Evolutionary conservation across 2,797 vertebrate species (phyloP), one percentile per base, ranked within the genome.

Genomic region (Thalassophryne amazonica): DNA sequence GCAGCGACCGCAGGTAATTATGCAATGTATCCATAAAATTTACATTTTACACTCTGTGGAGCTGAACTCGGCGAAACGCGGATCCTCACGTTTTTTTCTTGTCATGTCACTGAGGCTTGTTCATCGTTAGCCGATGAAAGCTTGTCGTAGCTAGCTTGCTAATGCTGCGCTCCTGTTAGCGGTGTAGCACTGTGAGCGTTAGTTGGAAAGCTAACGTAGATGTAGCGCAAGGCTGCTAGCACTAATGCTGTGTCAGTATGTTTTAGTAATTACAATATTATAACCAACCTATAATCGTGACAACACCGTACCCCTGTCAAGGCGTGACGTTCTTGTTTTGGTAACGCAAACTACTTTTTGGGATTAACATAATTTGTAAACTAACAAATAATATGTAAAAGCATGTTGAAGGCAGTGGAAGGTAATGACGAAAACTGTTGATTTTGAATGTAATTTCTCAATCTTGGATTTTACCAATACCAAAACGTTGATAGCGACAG

Each of bases 1-100:
- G 74, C 72, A 69, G 62, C 73, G 34, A 65, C 45, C 42, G 50
- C 79, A 87, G 88, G 91, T 91, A 88, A 78, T 52, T 48, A 20
- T 37, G 13, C 29, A 4, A 23, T 43, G 3, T 43, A 9, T 25
- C 10, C 1, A 17, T 8, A n/a, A 13, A 35, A 13, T 9, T 6
- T 22, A 35, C 22, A 1, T 16, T 35, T 15, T 36, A 3, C 4
- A 6, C 2, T 3, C 10, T 17, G 33, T 9, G 16, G 19, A 20
- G 16, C 5, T 19, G 16, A 24, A 20, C 20, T 25, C 1, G 3
- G 22, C 8, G 6, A 13, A 12, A 18, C 6, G 28, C 0, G 42
- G 50, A n/a, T n/a, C 34, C 5, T 17, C 14, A 29, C 2, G 0
- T 10, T 7, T 2, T 5, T 21, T 32, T 7, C 13, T 3, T 78